Evolutionary conservation across 2,113 vertebrate genomes (phyloP), one percentile per base, ranked within the genome.

Genomic region (Carlito syrichta): DNA sequence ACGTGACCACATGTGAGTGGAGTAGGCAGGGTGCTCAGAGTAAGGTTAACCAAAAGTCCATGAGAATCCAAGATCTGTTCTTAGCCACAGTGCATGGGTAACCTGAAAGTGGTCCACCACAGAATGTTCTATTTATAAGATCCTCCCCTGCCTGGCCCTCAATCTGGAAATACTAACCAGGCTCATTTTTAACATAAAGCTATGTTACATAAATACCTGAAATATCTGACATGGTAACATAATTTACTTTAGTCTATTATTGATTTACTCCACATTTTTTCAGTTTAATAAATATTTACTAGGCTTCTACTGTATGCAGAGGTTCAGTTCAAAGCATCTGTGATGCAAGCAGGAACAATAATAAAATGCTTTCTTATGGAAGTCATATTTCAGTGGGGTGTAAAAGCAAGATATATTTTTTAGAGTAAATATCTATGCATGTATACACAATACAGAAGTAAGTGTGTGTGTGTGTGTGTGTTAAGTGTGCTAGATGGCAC

Each of bases 211-310:
- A 86, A 74, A 74, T 82, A 90, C 48, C 35, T 90, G 62, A 12
- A 74, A 60, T 74, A 89, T 60, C 43, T 73, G 27, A 81, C 54
- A 77, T 56, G 23, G 52, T 45, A 63, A 68, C 5, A 20, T 35
- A 32, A n/a, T 69, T 63, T 73, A 76, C 45, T 89, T 89, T 73
- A 73, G 52, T 48, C 43, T 10, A 89, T 82, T 86, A 69, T 81
- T 92, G 32, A 77, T 83, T 86, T n/a, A 58, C 50, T 91, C 30
- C 25, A 71, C 8, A 30, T 45, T 30, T 54, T 77, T 89, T 71
- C 2, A 71, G 86, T 81, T 76, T 62, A 86, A 56, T 54, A 92
- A 74, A 73, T 71, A 89, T 78, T 93, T 82, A 78, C 83, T 71
- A 77, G 30, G 35, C 19, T 50, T 56, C 30, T 77, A 48, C 54